Base-by-base conservation (phyloP, 2,888 invertebrate genomes). In the Ariolimax columbianus region DNA sequence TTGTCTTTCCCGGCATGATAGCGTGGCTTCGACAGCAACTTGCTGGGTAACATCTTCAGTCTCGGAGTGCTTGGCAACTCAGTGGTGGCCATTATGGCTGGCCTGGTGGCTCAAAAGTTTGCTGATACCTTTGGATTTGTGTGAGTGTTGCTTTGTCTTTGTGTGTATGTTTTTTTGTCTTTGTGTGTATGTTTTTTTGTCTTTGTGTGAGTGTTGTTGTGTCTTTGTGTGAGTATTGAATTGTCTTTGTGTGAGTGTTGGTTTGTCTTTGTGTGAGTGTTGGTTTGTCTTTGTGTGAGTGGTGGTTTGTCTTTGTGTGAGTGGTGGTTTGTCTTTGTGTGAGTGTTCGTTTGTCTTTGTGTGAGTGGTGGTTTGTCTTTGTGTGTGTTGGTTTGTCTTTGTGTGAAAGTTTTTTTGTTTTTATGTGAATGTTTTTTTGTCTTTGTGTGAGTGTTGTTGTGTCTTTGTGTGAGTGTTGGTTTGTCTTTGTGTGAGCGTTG, bases 81-180 rank as follows among this genome's bases (percentile, higher is more conserved):
- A 0, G 80, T 95, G 30, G 94, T 95, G n/a, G 95, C 95, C 85
- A 95, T 95, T 36, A 14, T 93, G n/a, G 92, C 95, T 33, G 95
- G 95, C 4, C 91, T 95, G 14, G 92, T 94, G 19, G 95, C 95
- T 47, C 95, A 95, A 89, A 92, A 92, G 80, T 94, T 94, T 79
- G 95, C 95, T 14, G 94, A 95, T 87, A 82, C 85, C 23, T 95
- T 95, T 90, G 95, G 95, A 86, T 95, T 92, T 91, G 95, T 95
- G 95, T 95, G 90, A 92, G 94, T 91, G n/a, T n/a, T n/a, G n/a
- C n/a, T n/a, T n/a, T n/a, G n/a, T n/a, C n/a, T n/a, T n/a, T n/a
- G n/a, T n/a, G n/a, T n/a, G n/a, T n/a, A n/a, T n/a, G n/a, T n/a
- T n/a, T n/a, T n/a, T n/a, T n/a, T n/a, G n/a, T n/a, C n/a, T n/a